phyloP scores from a whole-genome alignment of 1,140 invertebrate species.

The Leptopilina clavipes region DNA sequence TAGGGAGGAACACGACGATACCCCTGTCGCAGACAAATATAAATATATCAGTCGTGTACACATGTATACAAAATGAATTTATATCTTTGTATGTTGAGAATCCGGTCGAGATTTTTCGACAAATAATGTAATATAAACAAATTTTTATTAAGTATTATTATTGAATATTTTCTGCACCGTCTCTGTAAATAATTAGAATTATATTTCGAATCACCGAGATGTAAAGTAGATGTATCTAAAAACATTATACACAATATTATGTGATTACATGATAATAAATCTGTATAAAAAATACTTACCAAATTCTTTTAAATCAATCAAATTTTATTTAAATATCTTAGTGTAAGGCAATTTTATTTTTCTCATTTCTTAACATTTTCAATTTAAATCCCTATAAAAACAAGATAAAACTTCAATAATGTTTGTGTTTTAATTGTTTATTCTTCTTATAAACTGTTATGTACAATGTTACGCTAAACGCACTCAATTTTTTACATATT shows the following conservation, averaged over 20 bases:
- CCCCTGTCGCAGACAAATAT: slow-evolving; percentile 53
- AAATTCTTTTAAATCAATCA: slow-evolving; percentile 42
- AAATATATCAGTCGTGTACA: slow-evolving; percentile 53
- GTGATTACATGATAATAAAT: slow-evolving; percentile 62
- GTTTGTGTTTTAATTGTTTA: not conserved
- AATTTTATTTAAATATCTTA: slow-evolving; percentile 24
- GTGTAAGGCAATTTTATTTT: too few species aligned
- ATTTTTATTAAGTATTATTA: slow-evolving; percentile 71
- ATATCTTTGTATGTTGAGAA: slow-evolving; percentile 73
- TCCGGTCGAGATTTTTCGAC: slow-evolving; percentile 61
- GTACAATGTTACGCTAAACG: not conserved
- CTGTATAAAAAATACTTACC: slow-evolving; percentile 61
- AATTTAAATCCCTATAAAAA: too few species aligned
- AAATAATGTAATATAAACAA: slow-evolving; percentile 63
- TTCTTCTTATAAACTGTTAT: slow-evolving; percentile 8
- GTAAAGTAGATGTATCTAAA: slow-evolving; percentile 39
- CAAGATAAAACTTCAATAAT: not conserved
- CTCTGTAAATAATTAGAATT: slow-evolving; percentile 72
- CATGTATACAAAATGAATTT: slow-evolving; percentile 67
- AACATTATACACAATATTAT: not conserved
- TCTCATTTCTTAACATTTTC: too few species aligned
- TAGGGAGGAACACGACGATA: slow-evolving; percentile 58
- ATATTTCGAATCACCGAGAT: slow-evolving; percentile 72
- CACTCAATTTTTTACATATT: slow-evolving; percentile 10
- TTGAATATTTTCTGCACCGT: slow-evolving; percentile 72